Conservation (phyloP, 2,797 vertebrate species). For the Gymnocypris eckloni region DNA sequence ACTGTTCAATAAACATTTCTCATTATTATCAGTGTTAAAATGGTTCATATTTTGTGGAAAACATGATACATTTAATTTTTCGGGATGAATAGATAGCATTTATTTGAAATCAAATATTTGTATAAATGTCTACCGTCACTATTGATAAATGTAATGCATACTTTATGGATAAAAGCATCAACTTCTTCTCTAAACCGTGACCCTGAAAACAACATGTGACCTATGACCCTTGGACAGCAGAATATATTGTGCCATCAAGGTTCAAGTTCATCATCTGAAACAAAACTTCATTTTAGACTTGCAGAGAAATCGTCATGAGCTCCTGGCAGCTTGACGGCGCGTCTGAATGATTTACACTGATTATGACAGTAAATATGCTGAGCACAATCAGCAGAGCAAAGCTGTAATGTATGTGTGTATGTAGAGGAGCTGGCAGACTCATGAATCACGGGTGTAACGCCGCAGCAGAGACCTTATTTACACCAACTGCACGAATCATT, state of each 20-base stretch:
- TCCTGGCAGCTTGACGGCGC: constrained; percentile 5
- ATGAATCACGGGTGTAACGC: constrained; percentile 46
- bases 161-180: neutral
- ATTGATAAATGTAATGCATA: neutral
- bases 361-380: constrained; percentile 43
- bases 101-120: neutral
- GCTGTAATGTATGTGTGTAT: constrained; percentile 43
- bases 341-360: constrained; percentile 50
- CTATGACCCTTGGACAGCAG: neutral
- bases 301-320: neutral
- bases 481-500: constrained; percentile 46
- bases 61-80: neutral
- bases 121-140: neutral
- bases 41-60: neutral
- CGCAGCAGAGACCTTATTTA: constrained; percentile 38
- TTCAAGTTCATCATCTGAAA: neutral
- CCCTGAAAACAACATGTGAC: neutral
- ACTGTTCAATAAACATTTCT: neutral
- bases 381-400: constrained; percentile 43
- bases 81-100: neutral
- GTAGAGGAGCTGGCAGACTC: constrained; percentile 27
- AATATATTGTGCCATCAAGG: neutral
- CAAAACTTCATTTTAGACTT: neutral
- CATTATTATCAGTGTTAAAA: neutral
- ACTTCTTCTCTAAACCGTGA: neutral